These are phyloP conservation scores for Typhlomys cinereus DNA, from an alignment of 2,113 vertebrate species.

Conservation along the genomic window DNA sequence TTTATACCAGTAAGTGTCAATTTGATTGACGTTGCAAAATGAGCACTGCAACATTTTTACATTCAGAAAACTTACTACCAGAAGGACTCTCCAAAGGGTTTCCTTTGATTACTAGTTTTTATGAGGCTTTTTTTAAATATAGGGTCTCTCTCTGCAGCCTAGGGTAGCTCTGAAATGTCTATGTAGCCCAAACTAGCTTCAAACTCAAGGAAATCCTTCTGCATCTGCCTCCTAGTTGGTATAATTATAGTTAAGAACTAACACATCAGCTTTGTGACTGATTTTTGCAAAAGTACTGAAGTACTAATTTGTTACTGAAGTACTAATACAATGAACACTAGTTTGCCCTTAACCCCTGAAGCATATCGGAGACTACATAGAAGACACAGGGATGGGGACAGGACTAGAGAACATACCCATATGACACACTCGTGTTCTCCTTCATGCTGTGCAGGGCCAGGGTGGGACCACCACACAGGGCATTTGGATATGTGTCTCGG, in stretches of 20 bases:
- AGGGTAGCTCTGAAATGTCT: too few species aligned
- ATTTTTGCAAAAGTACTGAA: slow-evolving; percentile 10
- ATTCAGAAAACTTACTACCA: not conserved
- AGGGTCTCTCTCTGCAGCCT: not conserved
- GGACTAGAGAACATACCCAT: slow-evolving; percentile 58
- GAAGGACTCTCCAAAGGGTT: slow-evolving; percentile 41
- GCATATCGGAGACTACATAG: too few species aligned
- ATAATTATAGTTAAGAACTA: not conserved
- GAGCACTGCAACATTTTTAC: not conserved
- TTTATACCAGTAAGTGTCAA: not conserved
- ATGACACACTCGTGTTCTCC: slow-evolving; percentile 68
- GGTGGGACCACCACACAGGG: slow-evolving; percentile 66
- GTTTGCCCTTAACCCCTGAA: not conserved
- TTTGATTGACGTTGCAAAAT: slow-evolving; percentile 24
- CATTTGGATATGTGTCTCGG: slow-evolving; percentile 57
- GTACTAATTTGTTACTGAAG: not conserved
- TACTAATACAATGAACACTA: not conserved
- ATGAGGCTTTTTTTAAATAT: not conserved
- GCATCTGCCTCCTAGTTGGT: not conserved
- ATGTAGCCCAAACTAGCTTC: too few species aligned
- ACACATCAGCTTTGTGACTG: not conserved
- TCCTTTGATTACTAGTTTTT: not conserved
- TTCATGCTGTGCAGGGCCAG: slow-evolving; percentile 69
- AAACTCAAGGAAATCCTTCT: not conserved
- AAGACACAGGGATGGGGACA: slow-evolving; percentile 32